phyloP scores from a whole-genome alignment of 2,113 vertebrate genomes.

The Conger conger region DNA sequence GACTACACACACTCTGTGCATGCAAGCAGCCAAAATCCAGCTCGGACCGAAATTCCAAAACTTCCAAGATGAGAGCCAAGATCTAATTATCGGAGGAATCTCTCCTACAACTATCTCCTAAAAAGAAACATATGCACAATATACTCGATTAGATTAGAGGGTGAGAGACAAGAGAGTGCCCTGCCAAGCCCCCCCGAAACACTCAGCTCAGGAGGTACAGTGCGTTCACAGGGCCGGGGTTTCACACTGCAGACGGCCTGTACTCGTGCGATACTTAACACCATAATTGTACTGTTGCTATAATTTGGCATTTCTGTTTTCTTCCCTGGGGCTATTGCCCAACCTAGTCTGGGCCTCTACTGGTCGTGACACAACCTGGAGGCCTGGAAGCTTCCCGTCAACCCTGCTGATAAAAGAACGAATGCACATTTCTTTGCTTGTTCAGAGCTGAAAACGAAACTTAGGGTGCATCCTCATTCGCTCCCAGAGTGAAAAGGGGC shows the following conservation, averaged over 20 bases:
- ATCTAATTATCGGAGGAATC: slow-evolving; percentile 35
- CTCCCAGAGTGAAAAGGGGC: too few relatives aligned
- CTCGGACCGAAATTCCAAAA: slow-evolving; percentile 27
- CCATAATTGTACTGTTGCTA: too few relatives aligned
- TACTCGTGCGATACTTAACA: too few relatives aligned
- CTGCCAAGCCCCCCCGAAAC: slow-evolving; percentile 34
- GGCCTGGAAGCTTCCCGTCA: too few relatives aligned
- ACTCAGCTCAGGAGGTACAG: slow-evolving; percentile 23
- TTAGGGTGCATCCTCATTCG: too few relatives aligned
- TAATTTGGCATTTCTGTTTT: too few relatives aligned
- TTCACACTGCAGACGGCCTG: neutral
- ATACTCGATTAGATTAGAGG: slow-evolving; percentile 45
- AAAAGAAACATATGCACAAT: slow-evolving; percentile 48
- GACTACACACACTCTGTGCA: neutral
- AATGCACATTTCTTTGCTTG: too few relatives aligned
- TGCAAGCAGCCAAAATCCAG: slow-evolving; percentile 20
- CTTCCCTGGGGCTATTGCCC: too few relatives aligned
- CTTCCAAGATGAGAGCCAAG: slow-evolving; percentile 27
- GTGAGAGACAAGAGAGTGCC: slow-evolving; percentile 35
- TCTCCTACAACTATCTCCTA: slow-evolving; percentile 38
- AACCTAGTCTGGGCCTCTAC: too few relatives aligned
- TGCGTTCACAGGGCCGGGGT: neutral
- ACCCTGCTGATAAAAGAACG: too few relatives aligned
- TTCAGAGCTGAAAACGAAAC: too few relatives aligned
- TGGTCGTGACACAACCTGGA: too few relatives aligned